Evolutionary conservation across 2,797 vertebrate species (phyloP).

Genomic region (Nyctalus aviator): DNA sequence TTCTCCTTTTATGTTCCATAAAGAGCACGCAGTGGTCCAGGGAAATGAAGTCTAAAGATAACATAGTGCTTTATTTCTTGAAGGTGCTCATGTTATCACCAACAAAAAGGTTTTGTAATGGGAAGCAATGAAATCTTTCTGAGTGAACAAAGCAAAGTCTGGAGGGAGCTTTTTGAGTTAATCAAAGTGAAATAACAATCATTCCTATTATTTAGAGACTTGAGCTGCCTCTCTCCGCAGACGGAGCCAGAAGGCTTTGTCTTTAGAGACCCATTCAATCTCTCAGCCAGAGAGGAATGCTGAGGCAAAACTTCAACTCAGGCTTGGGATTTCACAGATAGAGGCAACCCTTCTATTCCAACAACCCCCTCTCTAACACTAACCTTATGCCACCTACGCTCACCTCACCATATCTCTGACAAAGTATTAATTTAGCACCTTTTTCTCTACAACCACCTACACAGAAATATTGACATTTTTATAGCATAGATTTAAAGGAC

Average conservation of each 20-base stretch:
- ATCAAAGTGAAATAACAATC: constrained; percentile 25
- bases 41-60: constrained; percentile 32
- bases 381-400: background rate
- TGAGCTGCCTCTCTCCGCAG: background rate
- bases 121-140: background rate
- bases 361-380: background rate
- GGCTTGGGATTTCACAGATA: background rate
- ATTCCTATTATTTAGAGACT: background rate
- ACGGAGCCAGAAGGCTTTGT: background rate
- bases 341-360: background rate
- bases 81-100: background rate
- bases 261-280: background rate
- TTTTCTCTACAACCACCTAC: background rate
- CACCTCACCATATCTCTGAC: background rate
- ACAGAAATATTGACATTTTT: background rate
- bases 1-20: background rate
- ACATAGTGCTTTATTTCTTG: constrained; percentile 28
- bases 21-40: background rate
- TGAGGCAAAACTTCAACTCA: constrained; percentile 5
- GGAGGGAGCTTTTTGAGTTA: constrained; percentile 16
- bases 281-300: background rate
- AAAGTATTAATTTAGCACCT: background rate
- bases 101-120: constrained; percentile 19
- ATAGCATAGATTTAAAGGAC: background rate
- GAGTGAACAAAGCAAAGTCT: constrained; percentile 23